Base-by-base conservation (phyloP, 2,113 vertebrate genomes). In the Noturus placidus region DNA sequence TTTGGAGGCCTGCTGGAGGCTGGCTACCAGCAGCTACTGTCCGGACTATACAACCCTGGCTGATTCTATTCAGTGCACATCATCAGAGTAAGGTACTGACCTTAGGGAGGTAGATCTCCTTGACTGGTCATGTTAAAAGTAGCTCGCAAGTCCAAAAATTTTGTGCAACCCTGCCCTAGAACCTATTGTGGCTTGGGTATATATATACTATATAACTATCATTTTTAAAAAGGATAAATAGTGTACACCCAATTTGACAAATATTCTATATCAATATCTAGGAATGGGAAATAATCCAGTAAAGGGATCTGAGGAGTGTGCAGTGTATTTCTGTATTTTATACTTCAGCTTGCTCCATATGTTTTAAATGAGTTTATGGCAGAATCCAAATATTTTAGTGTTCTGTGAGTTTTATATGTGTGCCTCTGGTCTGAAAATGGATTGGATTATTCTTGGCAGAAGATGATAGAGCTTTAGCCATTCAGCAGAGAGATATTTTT, bases 311-410 rank as follows among this genome's bases (percentile, higher is more conserved):
- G n/a, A 57, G 30, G 78, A 46, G 19, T 19, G 59, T 81, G 78
- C 30, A 81, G 54, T 59, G 25, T n/a, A 52, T 77, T n/a, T 77
- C 74, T 4, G 25, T 77, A 50, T 77, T 80, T 35, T 15, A 57
- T 80, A 35, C 50, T 80, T 57, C 50, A 80, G n/a, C n/a, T 35
- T 33, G 10, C 79, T 61, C 11, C 79, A 61, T 82, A 59, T 82
- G 79, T 82, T 82, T 82, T 82, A 20, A 82, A 82, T 82, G 30
- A 59, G 20, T 25, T 82, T 82, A 82, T 20, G 56, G 56, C 20
- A 61, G 33, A 20, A 82, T 61, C 33, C 33, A 61, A 82, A 61
- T 57, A 30, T 80, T 80, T 80, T 80, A 80, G 78, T 57, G 78
- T 80, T 57, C 78, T 82, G 79, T 22, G 20, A n/a, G 33, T 35